Base-by-base conservation (phyloP, 2,888 invertebrate species). In the Aphodius sticticus region DNA sequence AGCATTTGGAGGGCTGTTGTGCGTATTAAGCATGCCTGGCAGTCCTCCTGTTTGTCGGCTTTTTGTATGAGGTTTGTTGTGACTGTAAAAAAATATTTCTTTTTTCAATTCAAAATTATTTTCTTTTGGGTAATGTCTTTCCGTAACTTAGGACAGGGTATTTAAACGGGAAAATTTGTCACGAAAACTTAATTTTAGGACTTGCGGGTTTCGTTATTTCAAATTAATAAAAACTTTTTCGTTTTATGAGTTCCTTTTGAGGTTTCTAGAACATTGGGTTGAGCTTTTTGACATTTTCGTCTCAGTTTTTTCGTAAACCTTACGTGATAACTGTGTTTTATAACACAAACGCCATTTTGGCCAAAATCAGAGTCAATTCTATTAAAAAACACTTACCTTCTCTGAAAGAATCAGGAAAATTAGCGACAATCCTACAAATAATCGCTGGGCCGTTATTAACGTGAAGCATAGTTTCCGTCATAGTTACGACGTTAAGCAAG, bases 41-140 rank as follows among this genome's bases (percentile, higher is more conserved):
- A 94, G 85, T 98, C 98, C 88, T 98, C 98, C 86, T 97, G 96
- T 86, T 94, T 94, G 86, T 97, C 98, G 16, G 97, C 97, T 88
- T 95, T 96, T 77, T 94, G 91, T 70, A 99, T 96, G 81, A 99
- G 90, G 84, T 95, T 94, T 15, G 94, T 93, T 81, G 96, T 96
- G 77, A 98, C 97, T 95, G 86, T 26, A 26, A 26, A 26, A 26
- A 1, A 26, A 26, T 26, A 26, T 1, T 26, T 26, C 3, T 26
- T 6, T 15, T 26, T 16, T 69, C 14, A 16, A 53, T 76, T 26
- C 69, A 76, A 53, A 9, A n/a, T 69, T 1, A 26, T 26, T 26
- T 1, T 26, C n/a, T 26, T 26, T 26, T 3, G 26, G 26, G 26
- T 26, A 26, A 26, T 3, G 26, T 26, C 3, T 2, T 26, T 26